Evolutionary conservation across 1,140 invertebrate genomes (phyloP).

Genomic region (Periplaneta americana): DNA sequence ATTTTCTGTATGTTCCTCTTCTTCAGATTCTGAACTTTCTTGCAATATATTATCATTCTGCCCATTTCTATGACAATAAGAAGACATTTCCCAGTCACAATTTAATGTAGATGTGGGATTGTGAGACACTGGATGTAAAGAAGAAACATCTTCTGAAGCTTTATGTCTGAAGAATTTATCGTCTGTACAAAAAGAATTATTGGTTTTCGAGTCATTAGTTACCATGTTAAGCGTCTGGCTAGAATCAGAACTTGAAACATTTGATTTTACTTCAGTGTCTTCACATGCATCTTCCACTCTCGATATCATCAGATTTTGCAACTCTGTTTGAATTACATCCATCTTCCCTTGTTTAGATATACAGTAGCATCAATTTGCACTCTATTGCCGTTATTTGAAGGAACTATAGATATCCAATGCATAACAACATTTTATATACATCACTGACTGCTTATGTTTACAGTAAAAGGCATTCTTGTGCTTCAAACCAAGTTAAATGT

Average conservation of each 20-base stretch:
- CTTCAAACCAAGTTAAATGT: no score
- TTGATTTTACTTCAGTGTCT: neutral
- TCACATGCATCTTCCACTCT: neutral
- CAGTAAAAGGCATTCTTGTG: no score
- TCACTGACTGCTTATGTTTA: no score
- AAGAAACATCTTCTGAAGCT: neutral
- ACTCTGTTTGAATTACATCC: neutral
- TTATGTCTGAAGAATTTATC: neutral
- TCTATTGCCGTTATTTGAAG: no score
- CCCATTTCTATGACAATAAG: neutral
- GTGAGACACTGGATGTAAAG: neutral
- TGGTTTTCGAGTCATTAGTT: neutral
- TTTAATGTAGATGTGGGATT: neutral
- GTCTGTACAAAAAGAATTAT: neutral
- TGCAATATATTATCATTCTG: neutral
- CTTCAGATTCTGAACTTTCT: neutral
- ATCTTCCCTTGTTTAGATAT: neutral
- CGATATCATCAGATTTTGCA: neutral
- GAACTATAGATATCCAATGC: no score
- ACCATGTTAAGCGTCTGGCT: neutral
- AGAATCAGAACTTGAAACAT: neutral
- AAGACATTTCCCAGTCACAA: neutral
- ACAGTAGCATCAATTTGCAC: no score
- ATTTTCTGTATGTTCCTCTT: neutral
- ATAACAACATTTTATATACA: no score